phyloP scores from a whole-genome alignment of 92 coral and sea anemone genomes.

The Epizoanthus scotinus region DNA sequence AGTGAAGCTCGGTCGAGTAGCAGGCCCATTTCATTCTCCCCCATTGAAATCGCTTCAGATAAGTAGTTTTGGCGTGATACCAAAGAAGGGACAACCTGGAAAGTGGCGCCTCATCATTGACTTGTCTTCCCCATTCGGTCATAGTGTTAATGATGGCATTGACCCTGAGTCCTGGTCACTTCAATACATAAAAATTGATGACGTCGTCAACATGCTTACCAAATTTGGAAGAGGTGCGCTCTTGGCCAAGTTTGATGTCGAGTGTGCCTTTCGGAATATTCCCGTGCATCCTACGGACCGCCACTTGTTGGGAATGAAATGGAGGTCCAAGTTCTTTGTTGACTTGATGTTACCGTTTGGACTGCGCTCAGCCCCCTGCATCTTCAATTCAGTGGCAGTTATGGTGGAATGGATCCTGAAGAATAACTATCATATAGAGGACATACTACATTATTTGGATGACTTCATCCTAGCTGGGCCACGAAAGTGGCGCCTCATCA shows the following conservation, averaged over 20 bases:
- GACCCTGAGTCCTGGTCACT: conserved; percentile 21
- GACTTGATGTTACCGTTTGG: too few relatives aligned
- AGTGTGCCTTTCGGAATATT: conserved; percentile 22
- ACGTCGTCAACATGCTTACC: neutral
- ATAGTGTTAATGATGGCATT: conserved; percentile 42
- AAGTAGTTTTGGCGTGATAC: conserved; percentile 29
- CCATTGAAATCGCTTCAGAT: conserved; percentile 8
- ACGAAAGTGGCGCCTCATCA: conserved; percentile 47
- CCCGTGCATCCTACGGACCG: conserved; percentile 43
- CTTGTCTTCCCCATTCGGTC: conserved; percentile 30
- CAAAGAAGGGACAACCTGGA: conserved; percentile 31
- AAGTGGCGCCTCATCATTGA: conserved; percentile 49
- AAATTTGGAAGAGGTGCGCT: conserved; percentile 22
- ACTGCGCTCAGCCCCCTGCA: conserved; percentile 25
- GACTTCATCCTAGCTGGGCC: too few relatives aligned
- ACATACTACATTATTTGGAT: conserved; percentile 9
- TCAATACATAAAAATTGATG: conserved; percentile 15
- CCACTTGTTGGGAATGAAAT: conserved; percentile 48
- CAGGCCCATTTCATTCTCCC: conserved; percentile 36
- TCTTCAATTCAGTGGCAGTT: conserved; percentile 19
- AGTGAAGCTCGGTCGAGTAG: conserved; percentile 32
- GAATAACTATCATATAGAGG: neutral
- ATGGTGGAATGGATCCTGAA: neutral
- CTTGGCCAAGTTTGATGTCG: conserved; percentile 53
- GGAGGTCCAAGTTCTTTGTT: conserved; percentile 50